Conservation (phyloP, 2,113 vertebrate species). For the Entelurus aequoreus region DNA sequence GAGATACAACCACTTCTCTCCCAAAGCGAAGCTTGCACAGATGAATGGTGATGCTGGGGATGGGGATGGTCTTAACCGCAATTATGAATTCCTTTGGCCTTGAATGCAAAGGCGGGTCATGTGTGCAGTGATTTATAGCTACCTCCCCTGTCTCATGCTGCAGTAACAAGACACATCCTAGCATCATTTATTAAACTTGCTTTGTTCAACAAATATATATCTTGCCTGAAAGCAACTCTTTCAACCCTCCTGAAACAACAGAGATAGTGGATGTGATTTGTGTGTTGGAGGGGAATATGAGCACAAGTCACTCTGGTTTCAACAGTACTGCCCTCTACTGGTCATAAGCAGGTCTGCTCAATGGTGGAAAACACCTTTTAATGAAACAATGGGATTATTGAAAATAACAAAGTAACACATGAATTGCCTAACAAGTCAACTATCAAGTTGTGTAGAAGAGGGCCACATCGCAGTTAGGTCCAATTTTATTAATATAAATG, state of each 20-base stretch:
- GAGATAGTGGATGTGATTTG: slow-evolving; percentile 37
- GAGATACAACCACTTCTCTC: slow-evolving; percentile 21
- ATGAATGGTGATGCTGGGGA: slow-evolving; percentile 14
- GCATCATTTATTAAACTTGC: slow-evolving; percentile 24
- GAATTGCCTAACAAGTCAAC: not conserved
- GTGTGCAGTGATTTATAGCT: slow-evolving; percentile 21
- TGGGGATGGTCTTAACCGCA: slow-evolving; percentile 18
- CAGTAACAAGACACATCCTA: slow-evolving; percentile 24
- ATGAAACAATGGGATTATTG: no score
- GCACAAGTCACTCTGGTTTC: slow-evolving; percentile 37
- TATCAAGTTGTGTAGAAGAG: slow-evolving; percentile 10
- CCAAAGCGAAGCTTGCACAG: slow-evolving; percentile 23
- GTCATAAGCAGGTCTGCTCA: slow-evolving; percentile 23
- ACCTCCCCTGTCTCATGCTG: slow-evolving; percentile 18
- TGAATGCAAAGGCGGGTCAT: slow-evolving; percentile 27
- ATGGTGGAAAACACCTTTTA: not conserved
- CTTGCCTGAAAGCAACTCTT: slow-evolving; percentile 26
- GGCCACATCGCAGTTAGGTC: no score
- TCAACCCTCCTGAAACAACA: slow-evolving; percentile 26
- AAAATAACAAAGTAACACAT: no score
- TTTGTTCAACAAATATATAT: slow-evolving; percentile 30
- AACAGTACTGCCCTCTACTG: slow-evolving; percentile 71
- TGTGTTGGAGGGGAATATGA: slow-evolving; percentile 21
- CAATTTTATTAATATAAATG: no score
- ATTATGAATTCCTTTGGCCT: slow-evolving; percentile 29